A percentile compares a stretch with the other conserved stretches of the same genome.
These are phyloP conservation scores for Eumaeus atala DNA, from an alignment of 1,140 invertebrate species.

Conservation along the genomic window DNA sequence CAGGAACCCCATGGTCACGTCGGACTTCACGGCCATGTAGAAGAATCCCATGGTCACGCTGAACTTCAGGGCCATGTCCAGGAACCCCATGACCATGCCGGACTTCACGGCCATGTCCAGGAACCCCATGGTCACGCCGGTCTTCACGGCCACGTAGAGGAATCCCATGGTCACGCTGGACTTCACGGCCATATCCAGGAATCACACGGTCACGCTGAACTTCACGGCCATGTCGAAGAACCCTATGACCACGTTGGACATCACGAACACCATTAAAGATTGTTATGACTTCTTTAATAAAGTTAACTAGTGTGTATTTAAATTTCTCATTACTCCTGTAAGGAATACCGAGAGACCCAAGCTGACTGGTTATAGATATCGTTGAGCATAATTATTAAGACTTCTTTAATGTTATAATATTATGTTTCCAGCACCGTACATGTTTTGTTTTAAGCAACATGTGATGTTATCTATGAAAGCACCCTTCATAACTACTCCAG, in stretches of 20 bases:
- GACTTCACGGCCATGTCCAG: background rate
- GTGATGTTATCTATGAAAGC: too few species aligned
- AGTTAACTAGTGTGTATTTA: background rate
- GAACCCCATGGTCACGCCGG: conserved; percentile 12
- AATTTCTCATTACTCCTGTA: background rate
- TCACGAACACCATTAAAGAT: background rate
- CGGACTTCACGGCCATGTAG: background rate
- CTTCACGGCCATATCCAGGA: conserved; percentile 1
- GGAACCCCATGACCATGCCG: conserved; percentile 11
- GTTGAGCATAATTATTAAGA: too few species aligned
- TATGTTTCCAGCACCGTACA: too few species aligned
- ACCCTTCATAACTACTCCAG: too few species aligned
- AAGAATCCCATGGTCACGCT: conserved; percentile 10
- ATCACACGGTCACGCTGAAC: conserved; percentile 9
- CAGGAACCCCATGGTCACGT: background rate
- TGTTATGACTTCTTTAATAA: background rate
- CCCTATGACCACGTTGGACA: conserved; percentile 11
- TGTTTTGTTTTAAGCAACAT: too few species aligned
- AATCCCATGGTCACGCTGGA: conserved; percentile 11
- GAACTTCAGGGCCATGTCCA: background rate
- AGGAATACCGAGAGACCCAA: too few species aligned
- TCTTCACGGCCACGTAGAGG: conserved; percentile 1
- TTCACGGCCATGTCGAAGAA: conserved; percentile 3
- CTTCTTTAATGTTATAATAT: too few species aligned
- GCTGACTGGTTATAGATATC: too few species aligned